A percentile compares a stretch with the other conserved stretches of the same genome.
Conservation (phyloP, 2,113 vertebrate genomes). For the Spilogale gracilis region DNA sequence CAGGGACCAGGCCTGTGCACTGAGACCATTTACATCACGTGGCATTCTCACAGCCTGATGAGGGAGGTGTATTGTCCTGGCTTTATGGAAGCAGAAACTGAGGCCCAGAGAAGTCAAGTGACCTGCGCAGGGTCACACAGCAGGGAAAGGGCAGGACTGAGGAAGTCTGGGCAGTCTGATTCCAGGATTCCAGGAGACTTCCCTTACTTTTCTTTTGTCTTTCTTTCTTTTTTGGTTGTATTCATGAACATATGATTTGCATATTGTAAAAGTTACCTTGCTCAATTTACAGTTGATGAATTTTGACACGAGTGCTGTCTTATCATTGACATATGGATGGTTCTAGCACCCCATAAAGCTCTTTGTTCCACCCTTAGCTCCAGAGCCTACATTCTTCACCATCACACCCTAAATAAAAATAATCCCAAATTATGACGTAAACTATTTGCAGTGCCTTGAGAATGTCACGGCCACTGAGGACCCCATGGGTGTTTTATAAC, state of each 20-base stretch:
- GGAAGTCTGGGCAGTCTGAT: not conserved
- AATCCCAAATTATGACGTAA: accelerated
- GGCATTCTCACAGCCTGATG: not conserved
- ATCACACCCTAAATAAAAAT: not conserved
- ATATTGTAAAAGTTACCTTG: not conserved
- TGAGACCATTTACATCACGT: not conserved
- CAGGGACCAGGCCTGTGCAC: not conserved
- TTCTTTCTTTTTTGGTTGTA: not conserved
- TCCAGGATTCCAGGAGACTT: not conserved
- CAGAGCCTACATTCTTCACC: too few relatives aligned
- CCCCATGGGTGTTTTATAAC: not conserved
- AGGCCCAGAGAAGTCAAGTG: not conserved
- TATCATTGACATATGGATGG: not conserved
- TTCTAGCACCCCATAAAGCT: accelerated
- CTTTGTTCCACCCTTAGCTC: accelerated
- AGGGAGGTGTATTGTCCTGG: too few relatives aligned
- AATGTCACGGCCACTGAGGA: accelerated
- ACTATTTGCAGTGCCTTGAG: not conserved
- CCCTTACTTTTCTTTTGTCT: too few relatives aligned
- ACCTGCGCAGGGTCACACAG: not conserved
- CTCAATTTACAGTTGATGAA: not conserved
- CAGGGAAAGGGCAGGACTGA: not conserved
- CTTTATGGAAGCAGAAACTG: not conserved
- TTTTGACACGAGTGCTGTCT: not conserved
- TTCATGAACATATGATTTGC: not conserved